Conservation (phyloP, 2,797 vertebrate species). For the Syncerus caffer region DNA sequence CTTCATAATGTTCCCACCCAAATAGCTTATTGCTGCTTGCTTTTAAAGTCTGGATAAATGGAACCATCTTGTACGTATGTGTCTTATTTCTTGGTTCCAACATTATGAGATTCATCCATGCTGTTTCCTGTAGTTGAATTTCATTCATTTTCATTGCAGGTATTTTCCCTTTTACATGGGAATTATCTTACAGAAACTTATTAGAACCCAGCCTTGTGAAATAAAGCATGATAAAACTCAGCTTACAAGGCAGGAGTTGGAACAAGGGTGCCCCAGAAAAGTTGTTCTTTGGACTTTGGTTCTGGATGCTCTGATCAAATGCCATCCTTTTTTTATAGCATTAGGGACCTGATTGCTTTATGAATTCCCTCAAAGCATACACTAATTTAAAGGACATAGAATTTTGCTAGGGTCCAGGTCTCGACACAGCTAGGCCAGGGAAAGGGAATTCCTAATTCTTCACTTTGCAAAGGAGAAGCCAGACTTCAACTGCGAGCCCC, state of each 20-base stretch:
- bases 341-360: neutral
- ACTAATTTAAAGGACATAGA: neutral
- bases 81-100: neutral
- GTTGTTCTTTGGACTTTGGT: neutral
- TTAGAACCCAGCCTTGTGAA: neutral
- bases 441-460: neutral
- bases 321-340: neutral
- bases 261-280: neutral
- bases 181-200: slow-evolving; percentile 19
- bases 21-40: neutral
- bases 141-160: neutral
- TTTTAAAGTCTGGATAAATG: neutral
- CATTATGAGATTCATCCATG: neutral
- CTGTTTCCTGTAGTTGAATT: neutral
- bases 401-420: neutral
- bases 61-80: neutral
- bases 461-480: neutral
- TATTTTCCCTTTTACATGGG: neutral
- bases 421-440: neutral
- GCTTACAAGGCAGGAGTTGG: neutral
- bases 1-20: neutral
- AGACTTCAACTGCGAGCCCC: neutral
- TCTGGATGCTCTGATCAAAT: neutral
- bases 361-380: neutral
- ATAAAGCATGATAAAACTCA: neutral